These are phyloP conservation scores for Lasioglossum malachurum DNA, from an alignment of 2,888 invertebrate species.

Conservation along the genomic window DNA sequence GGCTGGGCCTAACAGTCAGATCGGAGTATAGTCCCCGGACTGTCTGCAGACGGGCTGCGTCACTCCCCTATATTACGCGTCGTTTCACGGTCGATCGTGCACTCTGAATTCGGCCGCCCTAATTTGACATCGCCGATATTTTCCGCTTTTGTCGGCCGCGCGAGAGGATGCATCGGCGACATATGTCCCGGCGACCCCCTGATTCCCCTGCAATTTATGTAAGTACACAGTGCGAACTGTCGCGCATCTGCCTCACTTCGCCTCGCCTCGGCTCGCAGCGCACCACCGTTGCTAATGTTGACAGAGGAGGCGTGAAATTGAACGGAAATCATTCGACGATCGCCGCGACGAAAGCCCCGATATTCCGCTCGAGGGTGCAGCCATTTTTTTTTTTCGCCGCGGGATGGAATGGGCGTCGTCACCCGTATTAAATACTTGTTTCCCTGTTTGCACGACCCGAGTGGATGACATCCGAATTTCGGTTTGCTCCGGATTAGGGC, in stretches of 20 bases:
- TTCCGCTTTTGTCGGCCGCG: constrained; percentile 68
- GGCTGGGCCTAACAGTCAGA: constrained; percentile 45
- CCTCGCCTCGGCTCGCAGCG: constrained; percentile 30
- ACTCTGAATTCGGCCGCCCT: constrained; percentile 76
- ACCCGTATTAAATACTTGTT: constrained; percentile 53
- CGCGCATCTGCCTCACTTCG: constrained; percentile 61
- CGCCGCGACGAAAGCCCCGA: constrained; percentile 47
- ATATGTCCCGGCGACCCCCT: constrained; percentile 62
- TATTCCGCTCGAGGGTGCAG: constrained; percentile 46
- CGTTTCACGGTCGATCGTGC: constrained; percentile 77
- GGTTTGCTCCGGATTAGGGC: neutral
- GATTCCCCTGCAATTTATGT: constrained; percentile 61
- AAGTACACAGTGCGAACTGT: constrained; percentile 58
- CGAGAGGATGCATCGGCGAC: constrained; percentile 69
- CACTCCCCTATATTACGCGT: constrained; percentile 71
- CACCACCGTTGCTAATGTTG: constrained; percentile 49
- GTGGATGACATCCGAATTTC: constrained; percentile 6
- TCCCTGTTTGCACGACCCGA: constrained; percentile 35
- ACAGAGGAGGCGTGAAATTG: constrained; percentile 67
- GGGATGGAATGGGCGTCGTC: constrained; percentile 29
- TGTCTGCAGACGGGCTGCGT: constrained; percentile 47
- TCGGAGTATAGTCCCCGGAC: constrained; percentile 37
- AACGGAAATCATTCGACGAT: constrained; percentile 59
- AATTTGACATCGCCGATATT: constrained; percentile 75
- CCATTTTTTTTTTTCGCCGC: constrained; percentile 10